phyloP scores from a whole-genome alignment of 2,888 invertebrate genomes.

The Allygus modestus region DNA sequence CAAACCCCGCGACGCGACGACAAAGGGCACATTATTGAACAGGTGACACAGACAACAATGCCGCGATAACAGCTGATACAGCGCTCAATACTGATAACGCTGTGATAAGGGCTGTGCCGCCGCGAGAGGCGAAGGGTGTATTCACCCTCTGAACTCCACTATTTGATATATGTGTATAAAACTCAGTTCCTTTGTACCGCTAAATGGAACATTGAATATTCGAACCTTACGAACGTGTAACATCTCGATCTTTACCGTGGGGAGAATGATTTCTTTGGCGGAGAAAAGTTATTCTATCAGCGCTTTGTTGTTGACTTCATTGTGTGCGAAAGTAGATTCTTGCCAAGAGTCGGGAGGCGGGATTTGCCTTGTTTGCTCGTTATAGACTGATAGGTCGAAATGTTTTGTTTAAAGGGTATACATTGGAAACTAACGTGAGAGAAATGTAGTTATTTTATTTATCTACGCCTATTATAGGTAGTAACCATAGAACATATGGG shows the following conservation, averaged over 20 bases:
- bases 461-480: no score
- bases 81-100: slow-evolving; percentile 42
- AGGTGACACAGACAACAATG: slow-evolving; percentile 52
- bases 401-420: no score
- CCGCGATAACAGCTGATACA: slow-evolving; percentile 42
- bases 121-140: neutral
- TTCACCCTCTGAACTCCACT: slow-evolving; percentile 1
- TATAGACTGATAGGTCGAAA: neutral
- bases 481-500: no score
- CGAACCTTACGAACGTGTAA: slow-evolving; percentile 11
- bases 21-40: slow-evolving; percentile 46
- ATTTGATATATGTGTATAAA: slow-evolving; percentile 19
- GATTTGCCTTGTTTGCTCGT: no score
- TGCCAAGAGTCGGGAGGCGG: neutral
- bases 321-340: slow-evolving; percentile 50
- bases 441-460: no score
- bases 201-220: slow-evolving; percentile 41
- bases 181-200: neutral
- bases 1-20: neutral
- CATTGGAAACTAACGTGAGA: no score
- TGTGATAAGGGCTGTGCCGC: slow-evolving; percentile 22
- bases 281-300: slow-evolving; percentile 58
- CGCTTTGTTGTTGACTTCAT: slow-evolving; percentile 48
- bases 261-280: slow-evolving; percentile 48
- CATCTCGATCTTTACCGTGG: slow-evolving; percentile 41